phyloP scores from a whole-genome alignment of 2,888 invertebrate genomes.

The Lepidochrysops patricia region DNA sequence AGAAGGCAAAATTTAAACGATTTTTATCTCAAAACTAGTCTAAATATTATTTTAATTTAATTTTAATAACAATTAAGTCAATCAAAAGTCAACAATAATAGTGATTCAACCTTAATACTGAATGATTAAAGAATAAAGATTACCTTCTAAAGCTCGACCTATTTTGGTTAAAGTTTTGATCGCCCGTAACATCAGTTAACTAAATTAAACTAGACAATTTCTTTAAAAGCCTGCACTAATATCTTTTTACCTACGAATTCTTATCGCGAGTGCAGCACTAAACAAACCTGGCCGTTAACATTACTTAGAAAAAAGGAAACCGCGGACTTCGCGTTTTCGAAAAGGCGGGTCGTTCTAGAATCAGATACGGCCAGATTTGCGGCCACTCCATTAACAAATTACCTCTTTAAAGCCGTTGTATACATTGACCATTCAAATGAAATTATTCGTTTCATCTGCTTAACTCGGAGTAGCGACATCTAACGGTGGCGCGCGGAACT shows the following conservation, averaged over 20 bases:
- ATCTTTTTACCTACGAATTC: conserved; percentile 61
- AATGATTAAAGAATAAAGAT: not conserved
- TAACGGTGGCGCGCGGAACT: conserved; percentile 18
- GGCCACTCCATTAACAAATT: conserved; percentile 66
- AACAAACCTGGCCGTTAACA: conserved; percentile 56
- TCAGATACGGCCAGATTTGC: conserved; percentile 68
- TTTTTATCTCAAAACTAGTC: too few relatives aligned
- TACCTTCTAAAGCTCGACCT: not conserved
- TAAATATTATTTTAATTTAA: too few relatives aligned
- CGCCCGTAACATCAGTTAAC: conserved; percentile 13
- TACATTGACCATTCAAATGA: conserved; percentile 5
- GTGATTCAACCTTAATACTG: too few relatives aligned
- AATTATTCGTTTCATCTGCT: conserved; percentile 4
- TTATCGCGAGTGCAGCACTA: conserved; percentile 64
- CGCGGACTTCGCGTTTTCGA: conserved; percentile 62
- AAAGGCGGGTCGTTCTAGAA: conserved; percentile 57
- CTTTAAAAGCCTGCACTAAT: conserved; percentile 59
- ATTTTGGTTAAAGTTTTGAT: conserved; percentile 14
- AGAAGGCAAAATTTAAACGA: too few relatives aligned
- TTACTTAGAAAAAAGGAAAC: conserved; percentile 62
- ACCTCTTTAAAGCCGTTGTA: conserved; percentile 44
- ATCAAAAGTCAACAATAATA: too few relatives aligned
- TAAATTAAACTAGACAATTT: conserved; percentile 40
- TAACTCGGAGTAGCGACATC: conserved; percentile 22
- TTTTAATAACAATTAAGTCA: too few relatives aligned